phyloP scores from a whole-genome alignment of 2,113 vertebrate genomes.

The Marmota flaviventris region DNA sequence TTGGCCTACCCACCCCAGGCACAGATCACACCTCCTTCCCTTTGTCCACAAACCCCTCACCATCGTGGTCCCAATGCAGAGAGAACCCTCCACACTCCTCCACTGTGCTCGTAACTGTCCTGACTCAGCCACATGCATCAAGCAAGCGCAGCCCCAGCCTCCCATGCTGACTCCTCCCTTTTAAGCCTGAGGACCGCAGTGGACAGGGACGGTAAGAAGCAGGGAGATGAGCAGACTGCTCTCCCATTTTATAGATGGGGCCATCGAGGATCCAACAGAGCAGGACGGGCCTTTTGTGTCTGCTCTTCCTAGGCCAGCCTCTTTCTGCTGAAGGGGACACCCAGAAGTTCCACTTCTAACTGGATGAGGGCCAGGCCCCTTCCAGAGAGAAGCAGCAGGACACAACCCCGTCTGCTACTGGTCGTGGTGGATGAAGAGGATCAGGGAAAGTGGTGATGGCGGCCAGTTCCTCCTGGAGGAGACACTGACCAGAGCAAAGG shows the following conservation, averaged over 20 bases:
- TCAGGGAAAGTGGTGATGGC: background rate
- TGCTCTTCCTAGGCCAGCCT: background rate
- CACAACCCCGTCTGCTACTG: background rate
- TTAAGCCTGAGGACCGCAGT: background rate
- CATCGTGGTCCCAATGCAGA: background rate
- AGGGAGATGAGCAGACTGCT: background rate
- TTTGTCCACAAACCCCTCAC: background rate
- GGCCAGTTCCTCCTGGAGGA: background rate
- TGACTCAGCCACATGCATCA: too few species aligned
- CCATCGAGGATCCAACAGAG: background rate
- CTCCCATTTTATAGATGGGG: background rate
- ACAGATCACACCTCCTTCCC: background rate
- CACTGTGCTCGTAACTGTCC: background rate
- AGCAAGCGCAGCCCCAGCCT: background rate
- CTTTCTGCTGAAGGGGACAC: background rate
- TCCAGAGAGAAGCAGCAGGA: background rate
- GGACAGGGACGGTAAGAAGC: background rate
- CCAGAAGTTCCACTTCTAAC: background rate
- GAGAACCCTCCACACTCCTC: background rate
- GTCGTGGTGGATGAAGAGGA: background rate
- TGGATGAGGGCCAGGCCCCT: background rate
- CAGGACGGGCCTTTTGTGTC: background rate
- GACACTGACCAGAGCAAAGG: background rate
- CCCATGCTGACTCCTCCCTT: background rate
- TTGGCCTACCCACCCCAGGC: background rate